Percentiles rank a stretch among this genome's conserved stretches.
Evolutionary conservation across 2,888 invertebrate species (phyloP).

Genomic region (Carterocephalus palaemon): DNA sequence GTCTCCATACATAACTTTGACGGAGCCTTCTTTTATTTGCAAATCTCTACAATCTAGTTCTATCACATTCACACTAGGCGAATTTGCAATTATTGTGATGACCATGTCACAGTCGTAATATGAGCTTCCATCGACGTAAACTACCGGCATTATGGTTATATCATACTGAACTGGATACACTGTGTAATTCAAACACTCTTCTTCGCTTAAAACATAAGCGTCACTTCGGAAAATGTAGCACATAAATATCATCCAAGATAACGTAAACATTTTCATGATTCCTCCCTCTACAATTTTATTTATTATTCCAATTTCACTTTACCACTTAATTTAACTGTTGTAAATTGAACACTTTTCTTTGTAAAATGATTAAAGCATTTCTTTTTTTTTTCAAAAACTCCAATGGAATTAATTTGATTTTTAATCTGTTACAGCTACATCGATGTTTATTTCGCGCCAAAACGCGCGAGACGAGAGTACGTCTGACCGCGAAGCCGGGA

Average conservation of each 20-base stretch:
- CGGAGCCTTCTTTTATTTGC: conserved; percentile 44
- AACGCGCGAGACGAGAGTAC: conserved; percentile 36
- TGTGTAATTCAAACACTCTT: conserved; percentile 70
- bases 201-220: conserved; percentile 47
- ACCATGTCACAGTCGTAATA: conserved; percentile 61
- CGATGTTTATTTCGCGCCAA: conserved; percentile 31
- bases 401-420: background rate
- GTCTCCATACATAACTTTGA: conserved; percentile 51
- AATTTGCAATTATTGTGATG: conserved; percentile 64
- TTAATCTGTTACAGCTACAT: background rate
- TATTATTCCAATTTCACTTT: background rate
- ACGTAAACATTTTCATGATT: conserved; percentile 31
- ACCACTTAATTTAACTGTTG: too few relatives aligned
- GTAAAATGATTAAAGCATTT: too few relatives aligned
- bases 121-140: conserved; percentile 43
- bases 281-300: conserved; percentile 9
- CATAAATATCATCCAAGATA: conserved; percentile 11
- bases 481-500: conserved; percentile 50
- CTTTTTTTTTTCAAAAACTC: too few relatives aligned
- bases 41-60: conserved; percentile 59
- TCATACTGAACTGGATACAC: conserved; percentile 72
- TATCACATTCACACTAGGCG: conserved; percentile 54
- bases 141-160: conserved; percentile 53
- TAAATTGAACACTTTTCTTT: too few relatives aligned
- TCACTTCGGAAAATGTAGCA: conserved; percentile 32